Evolutionary conservation across 1,140 invertebrate genomes (phyloP).

Genomic region (Papilio xuthus): DNA sequence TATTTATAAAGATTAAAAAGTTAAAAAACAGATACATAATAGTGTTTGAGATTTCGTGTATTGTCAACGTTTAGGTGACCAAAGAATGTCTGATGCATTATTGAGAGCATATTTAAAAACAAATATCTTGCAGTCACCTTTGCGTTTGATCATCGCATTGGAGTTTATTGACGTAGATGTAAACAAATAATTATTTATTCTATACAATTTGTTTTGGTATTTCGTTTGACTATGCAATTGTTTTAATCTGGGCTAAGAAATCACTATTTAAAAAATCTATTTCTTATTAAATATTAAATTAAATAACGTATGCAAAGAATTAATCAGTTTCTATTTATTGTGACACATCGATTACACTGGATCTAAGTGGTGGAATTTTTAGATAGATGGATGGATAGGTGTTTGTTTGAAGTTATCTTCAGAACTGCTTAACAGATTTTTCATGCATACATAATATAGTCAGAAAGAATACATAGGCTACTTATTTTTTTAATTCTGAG

Average conservation of each 20-base stretch:
- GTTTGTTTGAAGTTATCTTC: too few species aligned
- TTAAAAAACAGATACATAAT: not conserved
- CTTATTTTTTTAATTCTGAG: too few species aligned
- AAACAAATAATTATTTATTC: not conserved
- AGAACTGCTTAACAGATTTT: too few species aligned
- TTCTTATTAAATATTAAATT: not conserved
- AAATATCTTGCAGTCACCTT: not conserved
- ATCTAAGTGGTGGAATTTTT: too few species aligned
- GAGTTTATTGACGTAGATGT: not conserved
- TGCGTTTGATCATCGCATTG: not conserved
- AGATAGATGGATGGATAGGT: too few species aligned
- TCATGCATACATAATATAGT: too few species aligned
- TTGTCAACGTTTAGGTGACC: not conserved
- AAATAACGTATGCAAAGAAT: too few species aligned
- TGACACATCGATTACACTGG: too few species aligned
- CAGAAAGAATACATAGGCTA: too few species aligned
- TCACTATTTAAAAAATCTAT: not conserved
- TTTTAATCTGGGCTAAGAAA: not conserved
- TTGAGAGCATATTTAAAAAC: not conserved
- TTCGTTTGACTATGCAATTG: not conserved
- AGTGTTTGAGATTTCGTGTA: not conserved
- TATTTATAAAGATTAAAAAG: too few species aligned
- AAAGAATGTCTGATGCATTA: slow-evolving; percentile 2
- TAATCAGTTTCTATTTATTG: too few species aligned
- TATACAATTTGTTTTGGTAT: not conserved